These are phyloP conservation scores for Cydia strobilella DNA, from an alignment of 1,140 invertebrate genomes.

Conservation along the genomic window DNA sequence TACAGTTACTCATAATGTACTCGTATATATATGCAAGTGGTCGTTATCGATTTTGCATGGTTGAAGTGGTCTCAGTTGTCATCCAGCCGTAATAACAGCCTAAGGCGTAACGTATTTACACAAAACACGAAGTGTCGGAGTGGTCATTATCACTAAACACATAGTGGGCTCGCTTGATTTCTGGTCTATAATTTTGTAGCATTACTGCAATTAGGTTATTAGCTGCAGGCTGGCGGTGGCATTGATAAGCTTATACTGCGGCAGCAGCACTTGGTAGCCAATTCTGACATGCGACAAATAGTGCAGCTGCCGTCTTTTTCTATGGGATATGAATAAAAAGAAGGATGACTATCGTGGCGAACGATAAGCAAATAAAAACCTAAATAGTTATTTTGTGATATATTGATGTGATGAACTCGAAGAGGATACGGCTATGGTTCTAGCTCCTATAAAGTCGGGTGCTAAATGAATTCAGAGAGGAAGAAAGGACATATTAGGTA, in stretches of 20 bases:
- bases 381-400: neutral
- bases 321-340: neutral
- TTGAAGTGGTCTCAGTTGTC: constrained; percentile 7
- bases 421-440: too few species aligned
- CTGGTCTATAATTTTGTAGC: constrained; percentile 33
- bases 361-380: neutral
- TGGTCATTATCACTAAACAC: constrained; percentile 24
- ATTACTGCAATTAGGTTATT: constrained; percentile 35
- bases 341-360: neutral
- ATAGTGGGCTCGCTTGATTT: constrained; percentile 3
- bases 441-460: too few species aligned
- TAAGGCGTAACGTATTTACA: constrained; percentile 22
- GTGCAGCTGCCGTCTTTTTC: neutral
- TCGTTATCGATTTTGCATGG: constrained; percentile 13
- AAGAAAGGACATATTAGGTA: too few species aligned
- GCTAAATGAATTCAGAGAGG: too few species aligned
- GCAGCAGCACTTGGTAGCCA: neutral
- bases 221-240: constrained; percentile 16
- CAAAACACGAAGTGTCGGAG: constrained; percentile 30
- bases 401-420: neutral
- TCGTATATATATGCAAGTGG: constrained; percentile 13
- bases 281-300: constrained; percentile 3
- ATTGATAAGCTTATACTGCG: constrained; percentile 6
- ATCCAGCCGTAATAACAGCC: constrained; percentile 7
- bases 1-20: constrained; percentile 4